These are phyloP conservation scores for Lysandra coridon DNA, from an alignment of 2,888 invertebrate genomes.

Conservation along the genomic window DNA sequence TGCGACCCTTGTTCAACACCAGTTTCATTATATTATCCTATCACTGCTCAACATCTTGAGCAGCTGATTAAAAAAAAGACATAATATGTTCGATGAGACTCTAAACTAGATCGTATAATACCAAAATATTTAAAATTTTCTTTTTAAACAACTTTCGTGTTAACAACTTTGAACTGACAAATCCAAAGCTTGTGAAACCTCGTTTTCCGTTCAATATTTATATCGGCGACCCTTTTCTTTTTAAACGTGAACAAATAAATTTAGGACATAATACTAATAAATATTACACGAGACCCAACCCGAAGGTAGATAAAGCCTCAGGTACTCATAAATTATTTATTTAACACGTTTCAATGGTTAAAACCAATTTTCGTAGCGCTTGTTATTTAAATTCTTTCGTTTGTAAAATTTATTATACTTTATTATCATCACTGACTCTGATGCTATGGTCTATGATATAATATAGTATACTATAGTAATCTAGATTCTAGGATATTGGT, in stretches of 20 bases:
- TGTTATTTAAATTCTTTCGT: neutral
- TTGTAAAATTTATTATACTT: neutral
- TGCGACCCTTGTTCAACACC: no score
- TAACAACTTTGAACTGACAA: neutral
- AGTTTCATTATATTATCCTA: no score
- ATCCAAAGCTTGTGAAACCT: neutral
- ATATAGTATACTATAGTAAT: no score
- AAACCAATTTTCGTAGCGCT: neutral
- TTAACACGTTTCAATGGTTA: constrained; percentile 16
- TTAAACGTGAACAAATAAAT: constrained; percentile 17
- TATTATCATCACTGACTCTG: no score
- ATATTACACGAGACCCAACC: constrained; percentile 20
- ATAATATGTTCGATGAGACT: no score
- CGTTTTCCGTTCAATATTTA: constrained; percentile 13
- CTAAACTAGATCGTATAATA: no score
- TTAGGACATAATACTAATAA: constrained; percentile 19
- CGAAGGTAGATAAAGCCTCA: neutral
- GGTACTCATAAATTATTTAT: constrained; percentile 3
- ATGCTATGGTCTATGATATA: no score
- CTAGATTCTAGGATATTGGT: no score
- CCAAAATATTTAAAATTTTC: neutral
- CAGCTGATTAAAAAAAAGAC: no score
- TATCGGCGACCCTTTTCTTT: constrained; percentile 14
- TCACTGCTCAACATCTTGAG: no score
- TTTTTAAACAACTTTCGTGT: no score